Evolutionary conservation across 2,797 vertebrate genomes (phyloP), one percentile per base, ranked within the genome.

Genomic region (Rhinella marina): DNA sequence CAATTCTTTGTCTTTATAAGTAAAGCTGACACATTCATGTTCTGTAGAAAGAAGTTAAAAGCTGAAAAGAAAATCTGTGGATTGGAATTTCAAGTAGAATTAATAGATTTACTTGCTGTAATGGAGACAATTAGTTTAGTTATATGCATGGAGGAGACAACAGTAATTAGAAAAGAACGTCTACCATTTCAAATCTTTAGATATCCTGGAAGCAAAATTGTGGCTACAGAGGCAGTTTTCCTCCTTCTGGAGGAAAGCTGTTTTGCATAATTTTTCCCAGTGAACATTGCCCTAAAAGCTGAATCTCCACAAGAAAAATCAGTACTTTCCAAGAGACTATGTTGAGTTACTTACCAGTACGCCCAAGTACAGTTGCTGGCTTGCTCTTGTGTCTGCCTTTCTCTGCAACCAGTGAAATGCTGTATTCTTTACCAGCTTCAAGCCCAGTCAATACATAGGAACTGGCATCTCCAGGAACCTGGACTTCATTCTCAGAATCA

Each of bases 371-470:
- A 0, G 91, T 95, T 0, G 94, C 90, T 0, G 97, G 95, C 12
- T 91, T 93, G 87, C 98, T 99, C 90, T 94, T 97, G 90, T 96
- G 95, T 76, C 94, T 94, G 81, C 97, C 97, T 87, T 98, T 97
- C 93, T 98, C 97, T 0, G 96, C 96, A 0, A 88, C 93, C 73
- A 99, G 95, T 72, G 93, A 96, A 91, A 99, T 88, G 88, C 92
- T 95, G 90, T 99, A 99, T 52, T 97, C 93, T 62, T 94, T 95
- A n/a, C 97, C 97, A 0, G 98, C 94, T 0, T 92, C 95, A 81
- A 99, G 91, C 19, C 92, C 94, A 76, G 90, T 92, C 84, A 99
- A 92, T 50, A 94, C 92, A 75, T 96, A 92, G 6, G 96, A 96
- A 81, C 95, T 96, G 17, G 92, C 91, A 84, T 95, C 94, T 64